phyloP scores from a whole-genome alignment of 1,140 invertebrate genomes.

The Bicyclus anynana region DNA sequence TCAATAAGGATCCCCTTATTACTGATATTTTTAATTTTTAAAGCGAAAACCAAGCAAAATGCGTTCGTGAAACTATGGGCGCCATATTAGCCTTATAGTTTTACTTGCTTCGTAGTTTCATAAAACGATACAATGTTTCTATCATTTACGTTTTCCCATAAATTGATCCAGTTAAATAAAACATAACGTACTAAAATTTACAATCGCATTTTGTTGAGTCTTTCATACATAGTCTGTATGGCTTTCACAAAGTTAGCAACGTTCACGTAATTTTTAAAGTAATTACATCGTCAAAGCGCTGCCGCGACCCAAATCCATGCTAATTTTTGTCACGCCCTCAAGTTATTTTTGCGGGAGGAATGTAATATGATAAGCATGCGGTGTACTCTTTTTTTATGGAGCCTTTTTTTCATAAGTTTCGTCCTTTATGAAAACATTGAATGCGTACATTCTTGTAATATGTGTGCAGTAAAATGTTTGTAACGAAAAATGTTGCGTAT shows the following conservation, averaged over 20 bases:
- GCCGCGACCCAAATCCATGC: constrained; percentile 5
- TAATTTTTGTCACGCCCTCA: constrained; percentile 14
- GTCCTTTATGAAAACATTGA: background rate
- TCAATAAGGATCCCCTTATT: too few species aligned
- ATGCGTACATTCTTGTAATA: background rate
- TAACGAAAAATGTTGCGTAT: background rate
- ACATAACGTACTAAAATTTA: too few species aligned
- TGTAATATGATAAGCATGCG: constrained; percentile 10
- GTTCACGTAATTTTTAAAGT: constrained; percentile 15
- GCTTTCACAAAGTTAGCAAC: constrained; percentile 11
- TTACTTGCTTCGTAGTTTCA: too few species aligned
- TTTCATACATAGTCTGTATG: background rate
- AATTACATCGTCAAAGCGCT: constrained; percentile 11
- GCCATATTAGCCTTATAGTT: too few species aligned
- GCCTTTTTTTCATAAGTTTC: background rate
- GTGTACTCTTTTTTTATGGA: background rate
- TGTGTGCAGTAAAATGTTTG: background rate
- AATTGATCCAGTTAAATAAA: too few species aligned
- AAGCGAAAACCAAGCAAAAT: too few species aligned
- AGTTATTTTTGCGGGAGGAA: constrained; percentile 16
- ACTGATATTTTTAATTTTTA: too few species aligned
- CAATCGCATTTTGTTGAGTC: background rate
- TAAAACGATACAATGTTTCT: too few species aligned
- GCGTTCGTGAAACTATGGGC: too few species aligned
- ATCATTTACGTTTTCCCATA: too few species aligned